Base-by-base conservation (phyloP, 2,888 invertebrate genomes). In the Phorcus lineatus region DNA sequence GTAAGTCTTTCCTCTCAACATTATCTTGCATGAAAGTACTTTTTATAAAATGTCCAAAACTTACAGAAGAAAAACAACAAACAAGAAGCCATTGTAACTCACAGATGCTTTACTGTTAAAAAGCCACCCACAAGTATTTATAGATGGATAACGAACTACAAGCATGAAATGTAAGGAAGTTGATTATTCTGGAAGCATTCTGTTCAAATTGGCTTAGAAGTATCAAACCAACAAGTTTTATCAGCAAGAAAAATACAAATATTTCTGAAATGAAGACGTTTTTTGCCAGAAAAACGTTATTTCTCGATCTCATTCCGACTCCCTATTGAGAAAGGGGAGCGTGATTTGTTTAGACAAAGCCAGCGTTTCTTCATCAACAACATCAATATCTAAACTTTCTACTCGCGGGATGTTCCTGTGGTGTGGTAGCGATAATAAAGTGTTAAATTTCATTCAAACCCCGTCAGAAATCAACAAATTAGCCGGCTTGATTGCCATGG, bases 311-410 rank as follows among this genome's bases (percentile, higher is more conserved):
- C 28, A 36, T 40, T 70, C 4, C 36, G 40, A 31, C 31, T 40
- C 70, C 28, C 70, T 70, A 19, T 28, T 31, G 70, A 36, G 16
- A 36, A 19, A 28, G 17, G 70, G 70, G 70, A 36, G 19, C 36
- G 36, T n/a, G 70, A 70, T 70, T 70, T 70, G 70, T 70, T 70
- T 70, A 36, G 70, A 70, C 70, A 70, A 70, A 70, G 19, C 40
- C 36, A 70, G 36, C 28, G 28, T 17, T 3, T 36, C 19, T 36
- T 19, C n/a, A 40, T 36, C 36, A 19, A 70, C 3, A 70, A 9
- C 70, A 70, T 31, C 19, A 70, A 70, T 70, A 70, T 70, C 70
- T 70, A 40, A 31, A n/a, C n/a, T 36, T 70, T 70, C 36, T 40
- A 70, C 36, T 19, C 36, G 70, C 28, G 36, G 40, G 36, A 28